Evolutionary conservation across 1,140 invertebrate genomes (phyloP).

Genomic region (Megalonaias nervosa): DNA sequence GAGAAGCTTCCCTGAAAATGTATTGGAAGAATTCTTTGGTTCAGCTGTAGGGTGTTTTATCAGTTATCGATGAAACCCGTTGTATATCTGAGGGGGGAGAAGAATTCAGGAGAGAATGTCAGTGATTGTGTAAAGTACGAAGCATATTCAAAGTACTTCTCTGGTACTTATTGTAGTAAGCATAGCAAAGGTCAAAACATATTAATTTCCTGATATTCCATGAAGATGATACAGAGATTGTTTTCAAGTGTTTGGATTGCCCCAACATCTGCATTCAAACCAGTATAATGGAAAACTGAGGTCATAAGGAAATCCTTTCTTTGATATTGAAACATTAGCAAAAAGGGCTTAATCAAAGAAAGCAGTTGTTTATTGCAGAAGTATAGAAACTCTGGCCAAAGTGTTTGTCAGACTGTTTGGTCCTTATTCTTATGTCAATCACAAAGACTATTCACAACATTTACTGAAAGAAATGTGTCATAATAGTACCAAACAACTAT

Average conservation of each 20-base stretch:
- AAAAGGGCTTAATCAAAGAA: slow-evolving; percentile 1
- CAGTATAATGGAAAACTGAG: background rate
- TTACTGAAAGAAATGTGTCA: slow-evolving; percentile 27
- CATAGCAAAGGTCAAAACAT: slow-evolving; percentile 10
- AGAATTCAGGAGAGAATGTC: slow-evolving; percentile 22
- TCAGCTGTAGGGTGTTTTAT: background rate
- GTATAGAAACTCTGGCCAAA: slow-evolving; percentile 9
- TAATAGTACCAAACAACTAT: slow-evolving; percentile 9
- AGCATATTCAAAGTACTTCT: background rate
- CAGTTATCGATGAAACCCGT: slow-evolving; percentile 21
- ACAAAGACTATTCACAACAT: background rate
- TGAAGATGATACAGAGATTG: slow-evolving; percentile 5
- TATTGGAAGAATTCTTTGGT: slow-evolving; percentile 23
- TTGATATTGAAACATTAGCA: slow-evolving; percentile 5
- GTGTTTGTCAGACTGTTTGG: background rate
- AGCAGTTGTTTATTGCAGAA: slow-evolving; percentile 15
- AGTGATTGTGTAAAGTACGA: background rate
- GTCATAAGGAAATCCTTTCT: background rate
- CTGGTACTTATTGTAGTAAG: slow-evolving; percentile 5
- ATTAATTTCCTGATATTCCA: slow-evolving; percentile 6
- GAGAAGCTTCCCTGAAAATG: slow-evolving; percentile 21
- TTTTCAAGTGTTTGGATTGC: slow-evolving; percentile 3
- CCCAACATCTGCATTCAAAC: slow-evolving; percentile 10
- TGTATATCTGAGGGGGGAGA: slow-evolving; percentile 27
- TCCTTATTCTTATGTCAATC: slow-evolving; percentile 2